phyloP scores from a whole-genome alignment of 2,113 vertebrate species.

The Osmerus mordax region DNA sequence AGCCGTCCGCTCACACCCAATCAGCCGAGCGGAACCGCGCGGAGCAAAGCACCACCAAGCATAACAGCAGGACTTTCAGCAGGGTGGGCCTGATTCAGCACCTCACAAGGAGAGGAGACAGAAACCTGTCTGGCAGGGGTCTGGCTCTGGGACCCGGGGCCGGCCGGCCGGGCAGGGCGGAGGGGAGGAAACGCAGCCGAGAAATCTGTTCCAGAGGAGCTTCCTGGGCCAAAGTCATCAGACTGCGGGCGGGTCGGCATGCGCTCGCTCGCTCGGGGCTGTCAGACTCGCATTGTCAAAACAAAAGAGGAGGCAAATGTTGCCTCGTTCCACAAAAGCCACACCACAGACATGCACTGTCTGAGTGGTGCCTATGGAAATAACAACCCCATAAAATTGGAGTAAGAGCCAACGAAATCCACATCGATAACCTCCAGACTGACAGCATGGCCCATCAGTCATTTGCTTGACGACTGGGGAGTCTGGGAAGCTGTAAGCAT shows the following conservation, averaged over 20 bases:
- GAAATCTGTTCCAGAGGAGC: background rate
- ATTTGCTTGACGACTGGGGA: too few species aligned
- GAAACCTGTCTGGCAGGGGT: background rate
- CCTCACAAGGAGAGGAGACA: slow-evolving; percentile 5
- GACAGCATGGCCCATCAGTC: background rate
- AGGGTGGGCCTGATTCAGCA: slow-evolving; percentile 34
- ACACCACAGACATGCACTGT: slow-evolving; percentile 7
- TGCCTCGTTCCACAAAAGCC: background rate
- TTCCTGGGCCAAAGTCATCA: slow-evolving; percentile 15
- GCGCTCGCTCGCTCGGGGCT: background rate
- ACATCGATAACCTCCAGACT: slow-evolving; percentile 1
- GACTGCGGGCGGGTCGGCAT: background rate
- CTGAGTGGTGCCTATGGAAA: slow-evolving; percentile 1
- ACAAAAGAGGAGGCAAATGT: background rate
- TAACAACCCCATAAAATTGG: background rate
- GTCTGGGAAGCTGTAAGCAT: too few species aligned
- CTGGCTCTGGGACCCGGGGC: background rate
- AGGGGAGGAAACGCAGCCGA: slow-evolving; percentile 5
- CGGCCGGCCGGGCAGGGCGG: slow-evolving; percentile 9
- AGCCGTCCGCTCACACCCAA: slow-evolving; percentile 36
- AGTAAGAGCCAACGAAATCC: background rate
- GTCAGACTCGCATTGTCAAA: background rate
- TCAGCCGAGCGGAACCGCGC: slow-evolving; percentile 18
- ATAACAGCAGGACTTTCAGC: slow-evolving; percentile 34
- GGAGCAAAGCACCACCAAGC: slow-evolving; percentile 30